Percentiles rank a stretch among this genome's conserved stretches.
These are phyloP conservation scores for Craniophora ligustri DNA, from an alignment of 2,888 invertebrate species.

Conservation along the genomic window DNA sequence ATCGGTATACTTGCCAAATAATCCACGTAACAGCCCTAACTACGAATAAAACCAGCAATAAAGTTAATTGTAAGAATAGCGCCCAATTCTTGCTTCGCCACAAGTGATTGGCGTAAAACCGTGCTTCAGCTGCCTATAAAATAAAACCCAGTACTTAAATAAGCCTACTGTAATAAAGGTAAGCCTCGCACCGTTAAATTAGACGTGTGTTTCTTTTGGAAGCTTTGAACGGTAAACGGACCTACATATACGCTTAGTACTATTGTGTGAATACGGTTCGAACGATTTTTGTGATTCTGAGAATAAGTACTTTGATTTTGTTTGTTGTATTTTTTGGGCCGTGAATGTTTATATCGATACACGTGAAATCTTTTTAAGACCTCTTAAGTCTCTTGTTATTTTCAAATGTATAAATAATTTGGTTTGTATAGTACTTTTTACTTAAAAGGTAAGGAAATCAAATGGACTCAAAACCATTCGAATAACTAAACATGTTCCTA, in stretches of 20 bases:
- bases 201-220: constrained; percentile 42
- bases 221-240: constrained; percentile 32
- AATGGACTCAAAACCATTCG: no score
- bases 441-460: no score
- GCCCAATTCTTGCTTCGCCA: constrained; percentile 18
- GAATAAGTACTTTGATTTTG: constrained; percentile 19
- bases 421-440: no score
- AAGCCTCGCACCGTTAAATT: constrained; percentile 46
- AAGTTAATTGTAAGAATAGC: constrained; percentile 32
- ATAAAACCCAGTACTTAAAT: constrained; percentile 49
- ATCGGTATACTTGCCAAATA: constrained; percentile 10
- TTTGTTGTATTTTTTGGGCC: constrained; percentile 6
- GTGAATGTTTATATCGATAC: no score
- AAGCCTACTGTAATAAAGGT: constrained; percentile 42
- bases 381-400: no score
- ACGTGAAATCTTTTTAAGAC: no score
- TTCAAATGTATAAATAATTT: no score
- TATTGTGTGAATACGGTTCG: constrained; percentile 26
- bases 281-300: constrained; percentile 22
- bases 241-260: constrained; percentile 20
- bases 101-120: constrained; percentile 34
- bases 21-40: constrained; percentile 5
- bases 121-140: constrained; percentile 47
- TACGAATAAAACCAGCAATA: constrained; percentile 22
- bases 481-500: no score